Evolutionary conservation across 1,140 invertebrate genomes (phyloP), one percentile per base, ranked within the genome.

Genomic region (Caenorhabditis inopinata): DNA sequence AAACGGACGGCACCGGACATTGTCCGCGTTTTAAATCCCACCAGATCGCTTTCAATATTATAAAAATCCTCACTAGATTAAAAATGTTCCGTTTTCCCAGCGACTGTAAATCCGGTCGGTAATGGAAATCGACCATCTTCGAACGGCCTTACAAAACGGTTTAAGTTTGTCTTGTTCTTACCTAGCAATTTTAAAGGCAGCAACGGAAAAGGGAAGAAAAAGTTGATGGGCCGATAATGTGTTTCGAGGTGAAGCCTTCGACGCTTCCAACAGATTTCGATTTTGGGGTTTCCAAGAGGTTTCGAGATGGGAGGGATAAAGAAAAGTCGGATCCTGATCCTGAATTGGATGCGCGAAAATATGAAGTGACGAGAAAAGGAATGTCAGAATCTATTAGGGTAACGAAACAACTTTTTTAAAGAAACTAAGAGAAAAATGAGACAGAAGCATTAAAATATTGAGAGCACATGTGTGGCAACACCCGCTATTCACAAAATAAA

Each of bases 201-300:
- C n/a, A 38, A 68, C 29, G 23, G 23, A 25, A 53, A 25, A 23
- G 58, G 32, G 4, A 38, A 35, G 23, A 18, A 6, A 27, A 38
- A n/a, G 2, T 32, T 58, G 51, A 68, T 68, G 58, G 58, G 32
- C 58, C 29, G 58, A 68, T 68, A 68, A 68, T 68, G 29, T 68
- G 58, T 68, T 68, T 68, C n/a, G n/a, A 68, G 58, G 58, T 68
- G 58, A 68, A 68, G 58, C 58, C 58, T 12, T 18, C 5, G 18
- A n/a, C n/a, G n/a, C n/a, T n/a, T n/a, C n/a, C n/a, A n/a, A n/a
- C n/a, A n/a, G n/a, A n/a, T n/a, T n/a, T n/a, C n/a, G n/a, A 68
- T 68, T 68, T 68, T 32, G 58, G 58, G 38, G 38, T 29, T 68
- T n/a, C n/a, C n/a, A n/a, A n/a, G 58, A 68, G 58, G 32, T 32